phyloP scores from a whole-genome alignment of 2,888 invertebrate genomes.

The Drosophila formosana region DNA sequence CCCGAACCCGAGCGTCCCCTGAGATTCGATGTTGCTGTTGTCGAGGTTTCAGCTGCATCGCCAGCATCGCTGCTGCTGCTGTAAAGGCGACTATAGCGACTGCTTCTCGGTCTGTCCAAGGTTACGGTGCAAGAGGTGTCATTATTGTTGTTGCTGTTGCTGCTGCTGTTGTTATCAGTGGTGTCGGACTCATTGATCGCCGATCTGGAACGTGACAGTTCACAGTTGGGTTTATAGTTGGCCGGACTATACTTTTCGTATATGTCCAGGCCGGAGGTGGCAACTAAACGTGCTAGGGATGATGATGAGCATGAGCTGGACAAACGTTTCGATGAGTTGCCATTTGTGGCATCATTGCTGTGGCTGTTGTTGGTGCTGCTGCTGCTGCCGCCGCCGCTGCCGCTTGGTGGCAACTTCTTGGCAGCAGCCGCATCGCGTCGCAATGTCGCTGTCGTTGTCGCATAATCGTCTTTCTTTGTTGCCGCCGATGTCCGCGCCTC shows the following conservation, averaged over 20 bases:
- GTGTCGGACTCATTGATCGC: conserved; percentile 72
- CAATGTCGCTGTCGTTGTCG: conserved; percentile 20
- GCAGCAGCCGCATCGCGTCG: conserved; percentile 44
- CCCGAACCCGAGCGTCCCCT: conserved; percentile 43
- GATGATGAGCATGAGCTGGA: conserved; percentile 84
- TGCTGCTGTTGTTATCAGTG: conserved; percentile 20
- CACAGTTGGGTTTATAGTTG: conserved; percentile 89
- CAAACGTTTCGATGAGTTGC: conserved; percentile 70
- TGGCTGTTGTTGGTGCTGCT: conserved; percentile 47
- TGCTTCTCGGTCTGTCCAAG: conserved; percentile 72
- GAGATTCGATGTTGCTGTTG: conserved; percentile 18
- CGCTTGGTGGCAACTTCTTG: conserved; percentile 65
- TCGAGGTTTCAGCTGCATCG: conserved; percentile 29
- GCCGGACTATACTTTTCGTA: conserved; percentile 91
- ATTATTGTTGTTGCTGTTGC: conserved; percentile 29
- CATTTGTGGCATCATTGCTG: conserved; percentile 45
- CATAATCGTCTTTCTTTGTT: conserved; percentile 62
- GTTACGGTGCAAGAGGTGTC: conserved; percentile 55
- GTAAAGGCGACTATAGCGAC: conserved; percentile 79
- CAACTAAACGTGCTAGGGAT: conserved; percentile 86
- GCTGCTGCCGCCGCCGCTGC: conserved; percentile 29
- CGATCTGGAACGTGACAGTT: conserved; percentile 86
- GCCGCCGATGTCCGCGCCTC: conserved; percentile 35
- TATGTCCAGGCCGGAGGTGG: conserved; percentile 89
- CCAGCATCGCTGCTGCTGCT: conserved; percentile 62